Conservation (phyloP, 2,888 invertebrate species). For the Microchrysa polita region DNA sequence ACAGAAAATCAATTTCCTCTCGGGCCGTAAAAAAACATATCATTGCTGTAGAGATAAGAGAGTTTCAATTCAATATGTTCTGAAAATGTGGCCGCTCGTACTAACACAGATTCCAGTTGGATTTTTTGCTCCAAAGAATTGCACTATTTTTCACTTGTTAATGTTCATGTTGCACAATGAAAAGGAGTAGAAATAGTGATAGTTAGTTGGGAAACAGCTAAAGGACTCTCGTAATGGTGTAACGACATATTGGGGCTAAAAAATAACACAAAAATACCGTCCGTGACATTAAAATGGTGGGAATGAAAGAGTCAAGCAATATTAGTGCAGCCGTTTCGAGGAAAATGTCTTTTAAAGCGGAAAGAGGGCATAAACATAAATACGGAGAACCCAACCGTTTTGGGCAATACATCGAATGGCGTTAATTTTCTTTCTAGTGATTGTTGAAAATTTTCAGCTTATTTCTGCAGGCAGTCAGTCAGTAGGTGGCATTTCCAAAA, state of each 20-base stretch:
- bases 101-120: background rate
- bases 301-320: slow-evolving; percentile 26
- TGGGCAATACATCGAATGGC: no score
- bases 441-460: no score
- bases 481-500: no score
- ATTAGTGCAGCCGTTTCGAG: no score
- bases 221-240: background rate
- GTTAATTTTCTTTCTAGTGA: no score
- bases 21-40: slow-evolving; percentile 33
- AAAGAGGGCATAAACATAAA: no score
- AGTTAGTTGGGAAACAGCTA: background rate
- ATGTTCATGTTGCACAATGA: slow-evolving; percentile 19
- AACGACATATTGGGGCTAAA: slow-evolving; percentile 9
- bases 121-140: no score
- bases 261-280: slow-evolving; percentile 7
- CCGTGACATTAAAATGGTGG: background rate
- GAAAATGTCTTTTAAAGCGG: no score
- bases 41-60: slow-evolving; percentile 36
- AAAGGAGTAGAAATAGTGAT: background rate
- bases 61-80: slow-evolving; percentile 24
- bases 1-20: slow-evolving; percentile 35
- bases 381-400: no score
- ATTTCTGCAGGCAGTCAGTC: no score
- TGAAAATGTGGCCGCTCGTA: slow-evolving; percentile 19
- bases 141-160: slow-evolving; percentile 26